A percentile compares a stretch with the other conserved stretches of the same genome.
These are phyloP conservation scores for Salvelinus alpinus DNA, from an alignment of 2,113 vertebrate genomes.

Conservation along the genomic window DNA sequence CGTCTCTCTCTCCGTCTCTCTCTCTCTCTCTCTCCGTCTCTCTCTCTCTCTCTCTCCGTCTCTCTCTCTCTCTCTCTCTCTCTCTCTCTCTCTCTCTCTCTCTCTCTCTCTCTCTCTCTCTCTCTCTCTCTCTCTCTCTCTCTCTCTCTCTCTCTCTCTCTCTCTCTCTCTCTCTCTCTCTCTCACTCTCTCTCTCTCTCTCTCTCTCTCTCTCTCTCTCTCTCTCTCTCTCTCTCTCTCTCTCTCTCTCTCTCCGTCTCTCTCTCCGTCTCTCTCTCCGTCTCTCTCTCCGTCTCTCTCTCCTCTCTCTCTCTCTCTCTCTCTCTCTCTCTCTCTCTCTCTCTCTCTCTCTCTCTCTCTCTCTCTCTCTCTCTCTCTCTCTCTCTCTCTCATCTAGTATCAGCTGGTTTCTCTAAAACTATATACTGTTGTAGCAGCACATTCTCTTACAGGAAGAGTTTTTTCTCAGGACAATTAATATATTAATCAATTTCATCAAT, in stretches of 20 bases:
- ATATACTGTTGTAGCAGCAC: not conserved
- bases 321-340: no score
- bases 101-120: not conserved
- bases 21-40: not conserved
- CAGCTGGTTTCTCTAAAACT: not conserved
- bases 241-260: no score
- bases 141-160: no score
- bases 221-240: not conserved
- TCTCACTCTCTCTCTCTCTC: not conserved
- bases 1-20: not conserved
- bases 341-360: not conserved
- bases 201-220: not conserved
- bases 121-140: not conserved
- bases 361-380: not conserved
- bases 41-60: not conserved
- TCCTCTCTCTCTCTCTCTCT: no score
- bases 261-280: no score
- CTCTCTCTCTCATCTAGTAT: not conserved
- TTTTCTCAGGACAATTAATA: conserved; percentile 19
- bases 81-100: not conserved
- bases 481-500: conserved; percentile 29
- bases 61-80: not conserved
- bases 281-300: no score
- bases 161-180: not conserved
- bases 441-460: not conserved